Base-by-base conservation (phyloP, 2,888 invertebrate genomes). In the Lacanobia oleracea region DNA sequence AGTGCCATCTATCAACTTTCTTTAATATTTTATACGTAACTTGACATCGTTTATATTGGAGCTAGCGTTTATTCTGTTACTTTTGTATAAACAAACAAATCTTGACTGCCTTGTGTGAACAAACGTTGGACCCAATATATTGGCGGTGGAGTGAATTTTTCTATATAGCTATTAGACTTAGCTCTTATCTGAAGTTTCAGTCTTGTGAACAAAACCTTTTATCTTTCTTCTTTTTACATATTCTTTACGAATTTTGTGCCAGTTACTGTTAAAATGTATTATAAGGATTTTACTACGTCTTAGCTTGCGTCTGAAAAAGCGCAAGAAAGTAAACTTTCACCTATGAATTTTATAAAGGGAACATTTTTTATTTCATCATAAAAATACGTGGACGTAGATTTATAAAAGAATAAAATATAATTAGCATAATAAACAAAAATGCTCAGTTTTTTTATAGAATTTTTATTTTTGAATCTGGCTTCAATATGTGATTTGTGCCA, bases 231-330 rank as follows among this genome's bases (percentile, higher is more conserved):
- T 76, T 77, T 85, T 80, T 85, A 82, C 82, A 83, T 79, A 83
- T 87, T 88, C 88, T 89, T 89, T 92, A 93, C 89, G 94, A 94
- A 93, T 94, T 92, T 92, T 94, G 94, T 95, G 95, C 94, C 94
- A 95, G 95, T 94, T 94, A 94, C 88, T 90, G 83, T 92, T 92
- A 92, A 83, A 84, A 77, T 78, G 70, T 85, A 79, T 70, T 79
- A 48, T 84, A 83, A 84, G 86, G 62, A 56, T 77, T 82, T 74
- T 77, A 69, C 68, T 84, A 76, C 51, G 75, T 75, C 69, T 79
- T 67, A 63, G 74, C 54, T 77, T 72, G 67, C 65, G 67, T 56
- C 61, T 68, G 21, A 23, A 27, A 69, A 43, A 33, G 54, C 40
- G 72, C 67, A 64, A 56, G 33, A 33, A 60, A 18, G 50, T 53